phyloP scores from a whole-genome alignment of 2,888 invertebrate species.

The Catocala fraxini region DNA sequence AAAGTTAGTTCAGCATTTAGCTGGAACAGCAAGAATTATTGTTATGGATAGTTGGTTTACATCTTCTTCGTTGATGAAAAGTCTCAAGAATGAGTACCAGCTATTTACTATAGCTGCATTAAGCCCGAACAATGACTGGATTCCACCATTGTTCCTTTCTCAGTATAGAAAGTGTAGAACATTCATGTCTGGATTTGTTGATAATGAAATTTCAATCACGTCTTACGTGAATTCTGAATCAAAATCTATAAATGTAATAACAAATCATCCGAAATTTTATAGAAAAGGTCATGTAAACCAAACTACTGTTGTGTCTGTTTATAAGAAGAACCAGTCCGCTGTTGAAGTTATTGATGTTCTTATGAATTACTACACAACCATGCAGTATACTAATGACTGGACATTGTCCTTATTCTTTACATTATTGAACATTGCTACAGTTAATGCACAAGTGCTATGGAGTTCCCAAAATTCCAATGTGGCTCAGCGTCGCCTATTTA shows the following conservation, averaged over 20 bases:
- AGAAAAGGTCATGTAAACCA: slow-evolving; percentile 65
- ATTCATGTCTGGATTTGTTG: slow-evolving; percentile 72
- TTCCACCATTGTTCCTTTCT: slow-evolving; percentile 75
- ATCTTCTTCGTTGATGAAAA: slow-evolving; percentile 64
- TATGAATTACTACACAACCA: slow-evolving; percentile 81
- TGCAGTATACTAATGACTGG: slow-evolving; percentile 81
- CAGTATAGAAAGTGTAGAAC: slow-evolving; percentile 64
- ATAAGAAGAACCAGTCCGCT: slow-evolving; percentile 74
- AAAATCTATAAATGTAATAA: slow-evolving; percentile 71
- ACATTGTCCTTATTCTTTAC: slow-evolving; percentile 77
- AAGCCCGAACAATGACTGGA: slow-evolving; percentile 66
- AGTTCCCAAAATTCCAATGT: slow-evolving; percentile 60
- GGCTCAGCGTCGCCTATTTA: slow-evolving; percentile 69
- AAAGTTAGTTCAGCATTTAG: slow-evolving; percentile 74
- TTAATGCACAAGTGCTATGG: slow-evolving; percentile 82
- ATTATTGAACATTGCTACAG: slow-evolving; percentile 76
- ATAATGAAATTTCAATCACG: slow-evolving; percentile 66
- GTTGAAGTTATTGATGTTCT: slow-evolving; percentile 78
- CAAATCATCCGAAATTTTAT: slow-evolving; percentile 75
- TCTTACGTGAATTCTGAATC: slow-evolving; percentile 70
- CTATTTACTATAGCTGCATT: slow-evolving; percentile 71
- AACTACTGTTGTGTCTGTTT: slow-evolving; percentile 68
- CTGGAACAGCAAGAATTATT: slow-evolving; percentile 69
- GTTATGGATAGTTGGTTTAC: slow-evolving; percentile 79
- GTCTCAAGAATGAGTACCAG: slow-evolving; percentile 65